Base-by-base conservation (phyloP, 2,888 invertebrate species). In the Scelioninae gen. 2 region DNA sequence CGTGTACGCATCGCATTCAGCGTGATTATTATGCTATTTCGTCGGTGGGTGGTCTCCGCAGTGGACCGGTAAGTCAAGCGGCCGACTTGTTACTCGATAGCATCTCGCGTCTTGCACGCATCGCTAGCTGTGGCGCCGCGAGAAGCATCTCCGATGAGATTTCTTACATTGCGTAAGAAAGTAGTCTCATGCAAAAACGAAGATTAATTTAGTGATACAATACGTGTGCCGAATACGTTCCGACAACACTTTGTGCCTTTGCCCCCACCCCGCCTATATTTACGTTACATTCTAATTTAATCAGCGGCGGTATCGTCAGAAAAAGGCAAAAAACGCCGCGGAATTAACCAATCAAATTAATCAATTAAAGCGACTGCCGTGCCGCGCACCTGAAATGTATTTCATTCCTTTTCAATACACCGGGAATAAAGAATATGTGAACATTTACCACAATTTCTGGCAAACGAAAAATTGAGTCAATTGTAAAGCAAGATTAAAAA, bases 1-100 rank as follows among this genome's bases (percentile, higher is more conserved):
- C 64, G 64, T 60, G 64, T 64, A 73, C 60, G 68, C 65, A 73
- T 73, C 60, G 63, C 69, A 67, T 74, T 71, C 73, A 68, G 73
- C 73, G 63, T 71, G 74, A 71, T 74, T 71, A 74, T 81, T 83
- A 83, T 83, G 83, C 82, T 82, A 83, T 83, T 83, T 83, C 80
- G 81, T 80, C 78, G 79, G 81, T 83, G 83, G 83, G 83, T 84
- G 83, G 83, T 84, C 72, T 72, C 83, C 77, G 68, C 77, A 76
- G 79, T 73, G 76, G 70, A 73, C 73, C 75, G 74, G 70, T 74
- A 79, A 80, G 80, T 81, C 80, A 80, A 78, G 78, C 74, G 78
- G 79, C 76, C 77, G 80, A 80, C 81, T 77, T 78, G 81, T 81
- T 81, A 80, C 78, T 80, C 78, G 82, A 82, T 82, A 82, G 79